Percentiles rank a stretch among this genome's conserved stretches.
phyloP scores from a whole-genome alignment of 2,888 invertebrate genomes.

The Acleris laterana region DNA sequence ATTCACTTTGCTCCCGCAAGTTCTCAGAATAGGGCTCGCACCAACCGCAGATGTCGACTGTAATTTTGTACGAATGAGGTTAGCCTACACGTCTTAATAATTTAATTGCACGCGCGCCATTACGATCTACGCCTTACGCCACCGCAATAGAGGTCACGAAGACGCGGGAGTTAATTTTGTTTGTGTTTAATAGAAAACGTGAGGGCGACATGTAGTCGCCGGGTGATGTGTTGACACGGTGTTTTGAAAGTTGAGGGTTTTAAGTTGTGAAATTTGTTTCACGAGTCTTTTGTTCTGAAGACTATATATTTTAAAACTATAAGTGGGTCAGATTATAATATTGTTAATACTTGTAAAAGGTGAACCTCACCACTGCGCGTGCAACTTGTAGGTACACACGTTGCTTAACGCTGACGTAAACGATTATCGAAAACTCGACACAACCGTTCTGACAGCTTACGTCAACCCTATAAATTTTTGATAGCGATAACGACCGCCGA shows the following conservation, averaged over 20 bases:
- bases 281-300: neutral
- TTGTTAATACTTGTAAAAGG: too few relatives aligned
- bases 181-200: conserved; percentile 66
- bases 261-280: neutral
- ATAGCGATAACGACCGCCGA: too few relatives aligned
- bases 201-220: conserved; percentile 50
- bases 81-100: conserved; percentile 61
- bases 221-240: conserved; percentile 59
- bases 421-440: too few relatives aligned
- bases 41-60: conserved; percentile 65
- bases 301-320: neutral
- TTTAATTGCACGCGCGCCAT: conserved; percentile 39
- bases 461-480: too few relatives aligned
- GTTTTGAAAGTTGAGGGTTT: conserved; percentile 42
- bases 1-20: conserved; percentile 1
- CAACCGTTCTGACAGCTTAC: too few relatives aligned
- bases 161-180: conserved; percentile 48
- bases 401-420: too few relatives aligned
- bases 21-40: conserved; percentile 51
- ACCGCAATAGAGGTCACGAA: conserved; percentile 41
- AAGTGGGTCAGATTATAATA: too few relatives aligned
- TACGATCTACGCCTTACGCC: conserved; percentile 45
- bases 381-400: too few relatives aligned
- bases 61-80: conserved; percentile 69
- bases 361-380: too few relatives aligned